A percentile compares a stretch with the other conserved stretches of the same genome.
Evolutionary conservation across 2,797 vertebrate genomes (phyloP).

Genomic region (Oreortyx pictus): DNA sequence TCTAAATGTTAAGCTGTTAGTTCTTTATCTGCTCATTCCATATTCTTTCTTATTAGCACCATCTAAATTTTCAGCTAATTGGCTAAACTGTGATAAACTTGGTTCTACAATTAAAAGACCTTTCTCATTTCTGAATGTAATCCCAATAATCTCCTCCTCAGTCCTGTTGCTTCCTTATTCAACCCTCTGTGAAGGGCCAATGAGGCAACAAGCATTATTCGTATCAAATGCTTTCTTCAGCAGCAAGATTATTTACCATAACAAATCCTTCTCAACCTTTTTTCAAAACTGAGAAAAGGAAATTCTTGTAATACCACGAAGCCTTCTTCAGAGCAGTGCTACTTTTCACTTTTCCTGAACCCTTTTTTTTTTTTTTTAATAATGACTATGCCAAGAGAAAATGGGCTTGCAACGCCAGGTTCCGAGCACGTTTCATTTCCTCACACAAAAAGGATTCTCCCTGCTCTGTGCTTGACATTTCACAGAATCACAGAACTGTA

Average conservation of each 20-base stretch:
- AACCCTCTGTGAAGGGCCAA: background rate
- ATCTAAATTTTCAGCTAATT: background rate
- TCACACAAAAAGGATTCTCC: background rate
- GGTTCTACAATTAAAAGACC: background rate
- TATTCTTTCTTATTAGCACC: background rate
- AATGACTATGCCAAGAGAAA: background rate
- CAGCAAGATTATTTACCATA: background rate
- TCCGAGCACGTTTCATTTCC: background rate
- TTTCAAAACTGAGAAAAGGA: background rate
- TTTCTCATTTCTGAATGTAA: background rate
- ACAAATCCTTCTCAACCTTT: background rate
- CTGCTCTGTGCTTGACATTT: background rate
- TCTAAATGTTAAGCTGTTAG: background rate
- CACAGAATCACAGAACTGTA: no score
- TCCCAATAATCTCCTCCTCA: background rate
- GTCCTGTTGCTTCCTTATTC: background rate
- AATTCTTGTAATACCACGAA: background rate
- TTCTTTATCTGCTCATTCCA: background rate
- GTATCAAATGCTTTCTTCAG: background rate
- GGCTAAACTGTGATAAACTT: background rate
- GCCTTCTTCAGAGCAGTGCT: background rate
- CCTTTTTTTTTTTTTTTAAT: background rate
- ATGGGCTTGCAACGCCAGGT: background rate
- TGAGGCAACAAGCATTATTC: background rate
- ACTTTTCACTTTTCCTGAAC: background rate